Evolutionary conservation across 2,113 vertebrate species (phyloP).

Genomic region (Axis porcinus): DNA sequence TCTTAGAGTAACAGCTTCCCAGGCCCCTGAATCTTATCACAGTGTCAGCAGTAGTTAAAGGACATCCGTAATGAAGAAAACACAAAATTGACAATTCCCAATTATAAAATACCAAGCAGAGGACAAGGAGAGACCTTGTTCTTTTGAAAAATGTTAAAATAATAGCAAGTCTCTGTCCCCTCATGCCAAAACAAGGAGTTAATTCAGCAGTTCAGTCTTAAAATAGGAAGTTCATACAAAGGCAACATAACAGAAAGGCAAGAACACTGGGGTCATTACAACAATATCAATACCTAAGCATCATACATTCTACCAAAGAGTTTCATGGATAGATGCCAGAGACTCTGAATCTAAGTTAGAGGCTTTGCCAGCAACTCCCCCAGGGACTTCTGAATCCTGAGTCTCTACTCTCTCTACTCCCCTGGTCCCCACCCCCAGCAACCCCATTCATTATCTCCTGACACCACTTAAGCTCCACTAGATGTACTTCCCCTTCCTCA

Average conservation of each 20-base stretch:
- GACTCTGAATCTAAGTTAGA: background rate
- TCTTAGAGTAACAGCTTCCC: background rate
- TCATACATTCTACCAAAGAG: background rate
- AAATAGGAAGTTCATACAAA: constrained; percentile 59
- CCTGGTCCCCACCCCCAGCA: background rate
- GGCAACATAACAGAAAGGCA: background rate
- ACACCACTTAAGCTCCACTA: background rate
- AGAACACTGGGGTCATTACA: background rate
- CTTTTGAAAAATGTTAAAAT: constrained; percentile 57
- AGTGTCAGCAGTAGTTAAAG: background rate
- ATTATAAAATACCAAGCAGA: constrained; percentile 29
- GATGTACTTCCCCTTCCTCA: background rate
- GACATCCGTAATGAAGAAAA: background rate
- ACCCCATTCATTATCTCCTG: background rate
- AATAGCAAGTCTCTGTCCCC: constrained; percentile 54
- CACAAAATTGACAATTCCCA: background rate
- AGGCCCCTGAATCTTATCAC: background rate
- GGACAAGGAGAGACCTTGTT: constrained; percentile 70
- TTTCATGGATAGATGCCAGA: background rate
- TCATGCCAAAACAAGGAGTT: constrained; percentile 49
- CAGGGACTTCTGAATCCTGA: background rate
- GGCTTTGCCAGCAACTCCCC: background rate
- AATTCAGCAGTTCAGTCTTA: constrained; percentile 57
- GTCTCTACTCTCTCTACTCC: background rate
- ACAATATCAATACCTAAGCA: constrained; percentile 23